phyloP scores from a whole-genome alignment of 2,113 vertebrate genomes.

The Hyla sarda region DNA sequence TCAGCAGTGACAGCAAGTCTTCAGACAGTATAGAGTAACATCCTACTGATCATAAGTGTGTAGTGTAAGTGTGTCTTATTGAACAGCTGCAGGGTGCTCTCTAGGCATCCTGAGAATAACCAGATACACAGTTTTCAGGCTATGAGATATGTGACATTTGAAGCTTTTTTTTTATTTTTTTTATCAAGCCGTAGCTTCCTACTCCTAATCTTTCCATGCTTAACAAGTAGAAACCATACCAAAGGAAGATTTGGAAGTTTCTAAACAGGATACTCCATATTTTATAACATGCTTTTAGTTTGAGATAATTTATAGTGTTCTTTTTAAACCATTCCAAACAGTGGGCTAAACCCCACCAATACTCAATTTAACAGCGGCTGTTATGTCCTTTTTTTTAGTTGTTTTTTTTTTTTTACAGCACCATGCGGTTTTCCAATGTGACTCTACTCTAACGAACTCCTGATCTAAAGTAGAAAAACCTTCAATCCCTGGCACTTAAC shows the following conservation, averaged over 20 bases:
- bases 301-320: background rate
- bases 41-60: background rate
- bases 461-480: too few species aligned
- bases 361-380: too few species aligned
- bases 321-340: background rate
- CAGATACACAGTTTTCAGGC: background rate
- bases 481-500: too few species aligned
- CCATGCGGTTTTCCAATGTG: too few species aligned
- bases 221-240: background rate
- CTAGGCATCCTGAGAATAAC: background rate
- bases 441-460: too few species aligned
- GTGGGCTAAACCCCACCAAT: too few species aligned
- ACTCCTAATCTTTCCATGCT: background rate
- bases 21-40: background rate
- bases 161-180: too few species aligned
- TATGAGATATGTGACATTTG: conserved; percentile 1
- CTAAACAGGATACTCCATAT: background rate
- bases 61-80: background rate
- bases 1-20: background rate
- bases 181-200: background rate
- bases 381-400: too few species aligned
- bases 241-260: background rate
- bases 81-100: conserved; percentile 12
- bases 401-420: too few species aligned
- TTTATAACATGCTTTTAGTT: background rate